phyloP scores from a whole-genome alignment of 2,797 vertebrate genomes.

The Chaetophractus vellerosus region DNA sequence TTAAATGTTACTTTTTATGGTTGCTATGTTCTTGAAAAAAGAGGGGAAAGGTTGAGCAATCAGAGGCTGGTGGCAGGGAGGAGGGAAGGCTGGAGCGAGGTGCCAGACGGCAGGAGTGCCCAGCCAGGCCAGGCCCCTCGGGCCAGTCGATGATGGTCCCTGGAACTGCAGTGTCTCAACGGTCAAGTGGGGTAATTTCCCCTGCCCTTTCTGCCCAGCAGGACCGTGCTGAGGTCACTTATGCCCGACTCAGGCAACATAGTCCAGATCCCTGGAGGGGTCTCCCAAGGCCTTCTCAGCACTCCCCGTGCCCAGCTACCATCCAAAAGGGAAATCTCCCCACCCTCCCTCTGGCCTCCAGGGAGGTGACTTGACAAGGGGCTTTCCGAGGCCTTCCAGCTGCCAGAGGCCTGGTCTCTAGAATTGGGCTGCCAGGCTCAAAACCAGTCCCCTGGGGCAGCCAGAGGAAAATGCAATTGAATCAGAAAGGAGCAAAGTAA shows the following conservation, averaged over 20 bases:
- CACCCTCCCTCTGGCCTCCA: background rate
- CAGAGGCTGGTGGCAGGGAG: background rate
- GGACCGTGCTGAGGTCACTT: background rate
- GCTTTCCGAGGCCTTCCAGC: background rate
- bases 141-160: background rate
- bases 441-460: no score
- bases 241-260: background rate
- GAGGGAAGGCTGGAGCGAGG: background rate
- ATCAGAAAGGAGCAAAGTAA: background rate
- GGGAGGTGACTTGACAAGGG: no score
- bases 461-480: background rate
- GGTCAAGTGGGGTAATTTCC: background rate
- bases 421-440: background rate
- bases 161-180: background rate
- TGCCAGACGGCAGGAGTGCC: background rate
- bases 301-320: background rate
- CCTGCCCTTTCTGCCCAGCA: no score
- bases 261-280: background rate
- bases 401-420: background rate
- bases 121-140: background rate
- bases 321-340: background rate
- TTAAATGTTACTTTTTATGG: background rate
- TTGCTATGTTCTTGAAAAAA: background rate
- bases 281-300: background rate
- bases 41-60: background rate